Percentiles rank a stretch among this genome's conserved stretches.
Conservation (phyloP, 2,888 invertebrate species). For the Octonoba sinensis region DNA sequence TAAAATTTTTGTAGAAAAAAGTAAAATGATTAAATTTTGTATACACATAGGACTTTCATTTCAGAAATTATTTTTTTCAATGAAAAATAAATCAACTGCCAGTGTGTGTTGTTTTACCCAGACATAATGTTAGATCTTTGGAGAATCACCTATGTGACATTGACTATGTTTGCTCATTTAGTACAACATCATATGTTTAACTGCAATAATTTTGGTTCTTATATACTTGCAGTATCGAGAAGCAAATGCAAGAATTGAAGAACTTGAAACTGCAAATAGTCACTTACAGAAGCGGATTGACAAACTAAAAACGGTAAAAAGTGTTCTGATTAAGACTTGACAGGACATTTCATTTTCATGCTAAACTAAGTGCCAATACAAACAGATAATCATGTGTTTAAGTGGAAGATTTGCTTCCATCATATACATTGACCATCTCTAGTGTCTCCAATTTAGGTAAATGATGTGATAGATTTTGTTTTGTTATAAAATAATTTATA, state of each 20-base stretch:
- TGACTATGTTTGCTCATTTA: too few relatives aligned
- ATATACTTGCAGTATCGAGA: slow-evolving; percentile 84
- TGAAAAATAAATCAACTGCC: too few relatives aligned
- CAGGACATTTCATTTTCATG: not conserved
- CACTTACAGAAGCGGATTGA: slow-evolving; percentile 96
- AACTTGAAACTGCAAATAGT: slow-evolving; percentile 94
- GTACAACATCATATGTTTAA: not conserved
- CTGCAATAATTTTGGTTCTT: too few relatives aligned
- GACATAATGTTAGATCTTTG: too few relatives aligned
- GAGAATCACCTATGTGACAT: too few relatives aligned
- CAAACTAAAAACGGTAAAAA: slow-evolving; percentile 87
- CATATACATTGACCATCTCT: slow-evolving; percentile 6
- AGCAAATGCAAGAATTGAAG: slow-evolving; percentile 90
- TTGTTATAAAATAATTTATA: slow-evolving; percentile 13
- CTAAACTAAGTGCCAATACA: slow-evolving; percentile 46
- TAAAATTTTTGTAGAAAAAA: too few relatives aligned
- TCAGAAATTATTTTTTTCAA: too few relatives aligned
- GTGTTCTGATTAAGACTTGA: slow-evolving; percentile 57
- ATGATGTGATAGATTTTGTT: slow-evolving; percentile 12
- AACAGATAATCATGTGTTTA: slow-evolving; percentile 11
- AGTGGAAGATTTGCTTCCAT: slow-evolving; percentile 28
- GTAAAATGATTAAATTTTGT: too few relatives aligned
- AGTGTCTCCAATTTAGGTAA: not conserved
- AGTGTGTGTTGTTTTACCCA: too few relatives aligned
- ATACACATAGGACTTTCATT: too few relatives aligned